These are phyloP conservation scores for Gopherus evgoodei DNA, from an alignment of 2,113 vertebrate species.

Conservation along the genomic window DNA sequence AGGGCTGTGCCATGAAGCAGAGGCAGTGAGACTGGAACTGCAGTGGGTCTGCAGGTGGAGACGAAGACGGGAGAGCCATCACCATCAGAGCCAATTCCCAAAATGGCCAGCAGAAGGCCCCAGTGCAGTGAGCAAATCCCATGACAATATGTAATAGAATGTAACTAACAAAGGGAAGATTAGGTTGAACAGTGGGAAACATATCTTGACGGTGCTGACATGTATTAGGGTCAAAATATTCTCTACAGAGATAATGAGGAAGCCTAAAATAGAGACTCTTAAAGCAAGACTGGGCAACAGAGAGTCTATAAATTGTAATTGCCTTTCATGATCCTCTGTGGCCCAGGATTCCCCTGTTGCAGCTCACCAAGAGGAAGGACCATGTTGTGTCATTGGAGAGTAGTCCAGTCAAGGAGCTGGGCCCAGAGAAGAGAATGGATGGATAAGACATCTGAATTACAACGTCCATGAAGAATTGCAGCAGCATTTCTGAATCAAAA, in stretches of 20 bases:
- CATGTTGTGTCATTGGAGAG: background rate
- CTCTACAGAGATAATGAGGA: background rate
- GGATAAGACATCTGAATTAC: background rate
- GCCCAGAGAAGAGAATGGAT: rapidly evolving
- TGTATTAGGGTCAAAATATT: background rate
- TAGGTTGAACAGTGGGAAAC: background rate
- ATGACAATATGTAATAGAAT: background rate
- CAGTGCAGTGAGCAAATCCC: too few relatives aligned
- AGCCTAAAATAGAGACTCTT: background rate
- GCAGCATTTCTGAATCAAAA: background rate
- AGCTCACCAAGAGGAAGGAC: background rate
- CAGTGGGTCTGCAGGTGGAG: too few relatives aligned
- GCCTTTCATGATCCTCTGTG: rapidly evolving
- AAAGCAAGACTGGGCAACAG: background rate
- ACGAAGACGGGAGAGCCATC: too few relatives aligned
- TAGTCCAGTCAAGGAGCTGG: background rate
- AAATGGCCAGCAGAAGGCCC: too few relatives aligned
- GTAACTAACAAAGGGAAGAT: background rate
- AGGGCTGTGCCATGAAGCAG: too few relatives aligned
- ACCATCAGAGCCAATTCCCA: too few relatives aligned
- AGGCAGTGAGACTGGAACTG: too few relatives aligned
- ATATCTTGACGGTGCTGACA: rapidly evolving
- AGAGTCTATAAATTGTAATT: rapidly evolving
- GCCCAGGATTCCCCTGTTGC: background rate
- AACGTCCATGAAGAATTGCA: rapidly evolving